phyloP scores from a whole-genome alignment of 1,140 invertebrate species.

The Halesus radiatus region DNA sequence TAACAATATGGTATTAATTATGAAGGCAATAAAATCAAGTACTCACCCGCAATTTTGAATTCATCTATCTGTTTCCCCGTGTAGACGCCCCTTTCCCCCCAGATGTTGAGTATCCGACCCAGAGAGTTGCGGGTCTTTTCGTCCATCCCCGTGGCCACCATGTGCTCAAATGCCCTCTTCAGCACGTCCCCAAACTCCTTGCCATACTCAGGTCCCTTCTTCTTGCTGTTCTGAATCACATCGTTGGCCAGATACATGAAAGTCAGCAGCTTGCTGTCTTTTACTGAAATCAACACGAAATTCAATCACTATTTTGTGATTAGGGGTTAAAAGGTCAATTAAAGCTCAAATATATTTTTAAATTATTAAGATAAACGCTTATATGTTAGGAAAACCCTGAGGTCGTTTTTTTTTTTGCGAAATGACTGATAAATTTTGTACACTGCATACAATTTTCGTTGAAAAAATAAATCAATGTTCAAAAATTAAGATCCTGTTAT shows the following conservation, averaged over 20 bases:
- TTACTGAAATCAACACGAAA: constrained; percentile 75
- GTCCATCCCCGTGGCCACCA: constrained; percentile 78
- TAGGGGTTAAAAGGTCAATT: no score
- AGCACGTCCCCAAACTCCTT: constrained; percentile 86
- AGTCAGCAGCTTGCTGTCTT: constrained; percentile 89
- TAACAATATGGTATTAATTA: no score
- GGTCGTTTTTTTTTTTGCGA: no score
- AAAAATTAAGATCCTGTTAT: no score
- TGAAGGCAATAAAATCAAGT: background rate
- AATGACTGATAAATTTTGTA: no score
- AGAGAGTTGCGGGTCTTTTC: constrained; percentile 85
- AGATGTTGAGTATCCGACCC: constrained; percentile 87
- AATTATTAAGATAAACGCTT: no score
- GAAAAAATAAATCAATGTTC: no score
- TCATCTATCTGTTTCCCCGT: constrained; percentile 82
- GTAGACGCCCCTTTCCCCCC: constrained; percentile 94
- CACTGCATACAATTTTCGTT: no score
- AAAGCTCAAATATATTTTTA: no score
- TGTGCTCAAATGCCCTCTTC: constrained; percentile 85
- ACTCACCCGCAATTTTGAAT: constrained; percentile 74
- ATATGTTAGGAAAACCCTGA: no score
- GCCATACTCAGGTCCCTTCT: constrained; percentile 96
- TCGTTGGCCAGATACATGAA: constrained; percentile 99
- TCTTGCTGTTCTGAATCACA: constrained; percentile 98
- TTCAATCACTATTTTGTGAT: background rate